These are phyloP conservation scores for Propithecus perrieri DNA, from an alignment of 2,797 vertebrate genomes.

Conservation along the genomic window DNA sequence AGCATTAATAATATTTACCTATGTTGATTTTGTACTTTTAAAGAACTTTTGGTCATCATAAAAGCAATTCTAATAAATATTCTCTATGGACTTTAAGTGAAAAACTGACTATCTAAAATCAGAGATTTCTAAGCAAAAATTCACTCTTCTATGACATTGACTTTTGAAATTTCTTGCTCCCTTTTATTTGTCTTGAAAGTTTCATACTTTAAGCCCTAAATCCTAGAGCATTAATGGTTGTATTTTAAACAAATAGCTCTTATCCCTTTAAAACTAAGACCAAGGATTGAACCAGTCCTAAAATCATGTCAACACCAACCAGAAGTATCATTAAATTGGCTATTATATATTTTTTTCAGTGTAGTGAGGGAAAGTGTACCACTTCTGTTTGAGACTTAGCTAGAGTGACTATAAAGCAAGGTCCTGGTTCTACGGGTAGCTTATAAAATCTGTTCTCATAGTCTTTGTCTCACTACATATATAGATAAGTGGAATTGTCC, in stretches of 20 bases:
- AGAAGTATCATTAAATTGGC: background rate
- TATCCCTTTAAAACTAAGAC: slow-evolving; percentile 16
- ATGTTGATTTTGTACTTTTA: background rate
- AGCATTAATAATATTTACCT: background rate
- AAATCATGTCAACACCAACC: background rate
- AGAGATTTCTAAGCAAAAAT: slow-evolving; percentile 17
- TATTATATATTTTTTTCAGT: background rate
- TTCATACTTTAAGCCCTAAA: background rate
- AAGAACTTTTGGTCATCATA: background rate
- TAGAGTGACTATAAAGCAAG: background rate
- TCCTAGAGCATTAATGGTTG: background rate
- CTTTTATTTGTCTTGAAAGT: background rate
- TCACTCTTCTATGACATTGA: background rate
- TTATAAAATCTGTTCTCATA: background rate
- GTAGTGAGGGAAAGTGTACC: background rate
- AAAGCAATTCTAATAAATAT: background rate
- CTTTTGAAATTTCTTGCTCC: background rate
- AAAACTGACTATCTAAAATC: background rate
- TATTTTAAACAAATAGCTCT: background rate
- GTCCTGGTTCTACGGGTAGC: background rate
- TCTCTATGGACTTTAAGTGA: background rate
- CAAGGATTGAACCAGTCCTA: background rate
- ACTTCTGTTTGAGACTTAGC: background rate
- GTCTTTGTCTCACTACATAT: background rate
- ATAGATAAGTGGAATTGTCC: background rate